These are phyloP conservation scores for Virgularia gustaviana DNA, from an alignment of 92 coral and sea anemone genomes.

Conservation along the genomic window DNA sequence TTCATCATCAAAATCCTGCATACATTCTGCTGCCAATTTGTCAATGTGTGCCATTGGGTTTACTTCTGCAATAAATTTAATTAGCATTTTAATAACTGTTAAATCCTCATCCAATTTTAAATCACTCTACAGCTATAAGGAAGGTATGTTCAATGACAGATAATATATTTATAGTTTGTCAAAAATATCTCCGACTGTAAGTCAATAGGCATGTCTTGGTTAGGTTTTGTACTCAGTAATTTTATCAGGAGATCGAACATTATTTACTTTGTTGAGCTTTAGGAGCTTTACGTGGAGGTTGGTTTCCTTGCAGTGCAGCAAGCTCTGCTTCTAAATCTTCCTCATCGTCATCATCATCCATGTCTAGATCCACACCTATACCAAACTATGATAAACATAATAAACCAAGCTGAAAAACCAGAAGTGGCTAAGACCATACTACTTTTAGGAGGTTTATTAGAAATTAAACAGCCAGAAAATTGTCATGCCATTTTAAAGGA, in stretches of 20 bases:
- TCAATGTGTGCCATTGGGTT: conserved; percentile 53
- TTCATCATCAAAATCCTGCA: conserved; percentile 56
- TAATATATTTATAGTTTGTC: not conserved
- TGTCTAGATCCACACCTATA: conserved; percentile 57
- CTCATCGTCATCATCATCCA: conserved; percentile 70
- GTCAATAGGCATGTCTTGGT: not conserved
- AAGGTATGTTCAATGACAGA: not conserved
- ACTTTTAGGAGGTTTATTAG: too few relatives aligned
- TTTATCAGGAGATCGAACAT: not conserved
- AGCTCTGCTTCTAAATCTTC: conserved; percentile 90
- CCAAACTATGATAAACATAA: conserved; percentile 15
- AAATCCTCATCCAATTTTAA: not conserved
- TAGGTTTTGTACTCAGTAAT: conserved; percentile 39
- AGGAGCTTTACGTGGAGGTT: not conserved
- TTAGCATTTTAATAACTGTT: too few relatives aligned
- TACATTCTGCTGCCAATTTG: conserved; percentile 58
- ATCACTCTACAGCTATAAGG: not conserved
- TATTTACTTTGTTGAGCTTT: conserved; percentile 19
- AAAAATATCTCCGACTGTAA: not conserved
- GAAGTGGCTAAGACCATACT: too few relatives aligned
- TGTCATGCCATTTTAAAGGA: too few relatives aligned
- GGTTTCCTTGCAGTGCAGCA: conserved; percentile 77
- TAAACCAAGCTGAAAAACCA: too few relatives aligned
- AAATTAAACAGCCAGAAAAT: too few relatives aligned
- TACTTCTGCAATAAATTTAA: conserved; percentile 55